Percentiles rank a stretch among this genome's conserved stretches.
phyloP scores from a whole-genome alignment of 2,797 vertebrate species.

The Rhinichthys osculus region DNA sequence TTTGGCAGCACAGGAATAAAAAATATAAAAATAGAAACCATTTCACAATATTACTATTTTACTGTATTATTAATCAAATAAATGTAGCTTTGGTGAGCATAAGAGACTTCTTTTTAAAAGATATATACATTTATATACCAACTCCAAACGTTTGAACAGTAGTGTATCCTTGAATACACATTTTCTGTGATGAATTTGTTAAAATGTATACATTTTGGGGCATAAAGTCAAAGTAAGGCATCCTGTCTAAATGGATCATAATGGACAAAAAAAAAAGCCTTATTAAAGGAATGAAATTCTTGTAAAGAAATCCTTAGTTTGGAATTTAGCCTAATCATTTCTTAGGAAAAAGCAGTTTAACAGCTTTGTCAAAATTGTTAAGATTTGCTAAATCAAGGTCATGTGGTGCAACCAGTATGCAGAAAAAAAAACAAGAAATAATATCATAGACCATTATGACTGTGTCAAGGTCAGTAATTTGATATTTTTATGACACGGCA shows the following conservation, averaged over 20 bases:
- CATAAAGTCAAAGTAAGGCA: not conserved
- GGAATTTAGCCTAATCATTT: not conserved
- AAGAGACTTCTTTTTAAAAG: slow-evolving; percentile 43
- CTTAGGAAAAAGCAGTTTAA: not conserved
- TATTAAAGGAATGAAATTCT: not conserved
- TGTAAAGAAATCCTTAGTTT: not conserved
- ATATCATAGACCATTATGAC: not conserved
- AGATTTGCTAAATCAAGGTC: not conserved
- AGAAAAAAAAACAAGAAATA: not conserved
- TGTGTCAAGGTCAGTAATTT: not conserved
- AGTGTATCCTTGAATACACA: not conserved
- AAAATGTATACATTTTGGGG: not conserved
- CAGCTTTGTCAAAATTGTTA: not conserved
- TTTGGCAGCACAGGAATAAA: not conserved
- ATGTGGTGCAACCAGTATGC: not conserved
- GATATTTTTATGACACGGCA: not conserved
- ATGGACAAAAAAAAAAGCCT: not conserved
- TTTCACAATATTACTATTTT: not conserved
- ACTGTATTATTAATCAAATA: not conserved
- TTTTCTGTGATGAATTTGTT: not conserved
- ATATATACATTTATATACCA: no score
- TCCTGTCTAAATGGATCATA: not conserved
- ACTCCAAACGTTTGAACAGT: not conserved
- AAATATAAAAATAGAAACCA: not conserved
- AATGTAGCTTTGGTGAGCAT: not conserved